Evolutionary conservation across 1,140 invertebrate genomes (phyloP), one percentile per base, ranked within the genome.

Genomic region (Halyomorpha halys): DNA sequence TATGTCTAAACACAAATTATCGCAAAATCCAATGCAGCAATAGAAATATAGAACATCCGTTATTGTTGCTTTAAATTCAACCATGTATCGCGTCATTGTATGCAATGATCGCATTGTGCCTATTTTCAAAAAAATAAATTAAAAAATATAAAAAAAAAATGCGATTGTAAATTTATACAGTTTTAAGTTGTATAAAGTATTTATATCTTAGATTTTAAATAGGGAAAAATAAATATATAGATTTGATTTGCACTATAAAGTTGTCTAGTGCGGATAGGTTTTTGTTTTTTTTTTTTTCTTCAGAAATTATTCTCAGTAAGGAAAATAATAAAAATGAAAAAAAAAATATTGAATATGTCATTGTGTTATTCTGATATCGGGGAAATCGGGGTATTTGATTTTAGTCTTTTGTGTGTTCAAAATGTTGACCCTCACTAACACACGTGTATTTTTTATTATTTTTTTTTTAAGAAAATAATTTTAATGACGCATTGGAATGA

Each of bases 141-240:
- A 27, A 21, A 59, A 34, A 23, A 23, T 25, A 25, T 27, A 14
- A 23, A 21, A 59, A 27, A 59, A 59, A 59, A 34, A 27, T 14
- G 16, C n/a, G 21, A 18, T 49, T 39, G 34, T 39, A 39, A 39
- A 39, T 39, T 39, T 39, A 39, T 39, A 39, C 34, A 39, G 34
- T 19, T 49, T 18, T 19, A 49, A 49, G n/a, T 19, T 49, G 47
- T 49, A 49, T 19, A 19, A 49, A 21, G n/a, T 21, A 49, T 49
- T 19, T 49, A 49, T 49, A 49, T 49, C 47, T 59, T 59, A 59
- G 54, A 59, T 59, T 59, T 59, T 21, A 21, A 59, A n/a, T 59
- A 59, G 54, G n/a, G 49, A 59, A 27, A 25, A 59, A 27, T 11
- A 21, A n/a, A 49, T 49, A 49, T 49, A 39, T 49, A 49, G 47